Conservation (phyloP, 1,140 invertebrate species). For the Caenorhabditis brenneri region DNA sequence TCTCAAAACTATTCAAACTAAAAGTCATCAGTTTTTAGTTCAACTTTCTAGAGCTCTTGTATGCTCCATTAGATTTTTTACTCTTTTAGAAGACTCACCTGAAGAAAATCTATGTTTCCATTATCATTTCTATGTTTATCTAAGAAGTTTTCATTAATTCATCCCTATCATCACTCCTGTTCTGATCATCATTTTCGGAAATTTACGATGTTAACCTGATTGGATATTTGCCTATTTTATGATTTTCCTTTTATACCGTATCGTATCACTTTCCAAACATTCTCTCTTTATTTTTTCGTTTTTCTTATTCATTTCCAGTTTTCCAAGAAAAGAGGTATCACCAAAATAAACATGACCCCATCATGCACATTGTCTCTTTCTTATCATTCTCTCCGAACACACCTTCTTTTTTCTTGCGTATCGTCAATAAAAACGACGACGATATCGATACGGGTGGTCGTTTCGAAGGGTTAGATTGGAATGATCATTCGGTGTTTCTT, state of each 20-base stretch:
- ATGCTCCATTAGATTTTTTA: no score
- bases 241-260: background rate
- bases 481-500: background rate
- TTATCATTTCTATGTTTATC: no score
- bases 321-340: background rate
- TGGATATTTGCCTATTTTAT: background rate
- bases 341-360: background rate
- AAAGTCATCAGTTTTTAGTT: no score
- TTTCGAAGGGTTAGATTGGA: background rate
- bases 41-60: no score
- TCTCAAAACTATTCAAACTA: background rate
- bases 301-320: background rate
- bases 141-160: background rate
- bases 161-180: background rate
- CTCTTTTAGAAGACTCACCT: no score
- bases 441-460: background rate
- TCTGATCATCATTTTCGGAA: background rate
- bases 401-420: background rate
- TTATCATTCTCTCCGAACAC: background rate
- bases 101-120: no score
- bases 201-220: conserved; percentile 6
- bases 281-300: background rate
- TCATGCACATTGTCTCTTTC: background rate
- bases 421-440: background rate
- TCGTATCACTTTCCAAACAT: no score